These are phyloP conservation scores for Branchellion lobata DNA, from an alignment of 2,888 invertebrate species.

Conservation along the genomic window DNA sequence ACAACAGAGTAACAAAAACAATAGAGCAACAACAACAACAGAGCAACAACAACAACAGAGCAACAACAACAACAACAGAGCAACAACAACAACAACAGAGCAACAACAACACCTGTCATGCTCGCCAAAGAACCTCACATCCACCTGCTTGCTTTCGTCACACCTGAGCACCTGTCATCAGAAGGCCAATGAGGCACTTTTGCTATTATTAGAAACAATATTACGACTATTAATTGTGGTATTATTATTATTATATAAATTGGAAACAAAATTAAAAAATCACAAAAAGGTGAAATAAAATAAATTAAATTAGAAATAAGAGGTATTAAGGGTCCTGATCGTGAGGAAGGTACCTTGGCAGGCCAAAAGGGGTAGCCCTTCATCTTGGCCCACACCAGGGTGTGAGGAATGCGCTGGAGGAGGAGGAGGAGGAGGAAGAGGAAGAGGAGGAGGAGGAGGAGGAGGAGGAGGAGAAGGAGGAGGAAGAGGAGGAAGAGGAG, in stretches of 20 bases:
- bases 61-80: neutral
- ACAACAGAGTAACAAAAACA: neutral
- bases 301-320: too few relatives aligned
- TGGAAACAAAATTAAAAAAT: too few relatives aligned
- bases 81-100: neutral
- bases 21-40: neutral
- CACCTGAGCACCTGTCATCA: slow-evolving; percentile 59
- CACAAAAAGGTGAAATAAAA: too few relatives aligned
- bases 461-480: slow-evolving; percentile 6
- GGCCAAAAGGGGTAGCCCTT: slow-evolving; percentile 98
- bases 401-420: slow-evolving; percentile 74
- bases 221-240: neutral
- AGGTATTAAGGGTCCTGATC: too few relatives aligned
- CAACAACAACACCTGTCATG: slow-evolving; percentile 69
- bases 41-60: neutral
- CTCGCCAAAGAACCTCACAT: slow-evolving; percentile 90
- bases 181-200: too few relatives aligned
- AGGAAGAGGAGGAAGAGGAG: neutral
- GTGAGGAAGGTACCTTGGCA: slow-evolving; percentile 78
- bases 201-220: neutral
- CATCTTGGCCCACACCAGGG: slow-evolving; percentile 90
- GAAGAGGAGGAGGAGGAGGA: neutral
- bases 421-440: neutral
- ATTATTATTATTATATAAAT: neutral
- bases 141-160: slow-evolving; percentile 66